phyloP scores from a whole-genome alignment of 2,113 vertebrate genomes.

The Sorex fumeus region DNA sequence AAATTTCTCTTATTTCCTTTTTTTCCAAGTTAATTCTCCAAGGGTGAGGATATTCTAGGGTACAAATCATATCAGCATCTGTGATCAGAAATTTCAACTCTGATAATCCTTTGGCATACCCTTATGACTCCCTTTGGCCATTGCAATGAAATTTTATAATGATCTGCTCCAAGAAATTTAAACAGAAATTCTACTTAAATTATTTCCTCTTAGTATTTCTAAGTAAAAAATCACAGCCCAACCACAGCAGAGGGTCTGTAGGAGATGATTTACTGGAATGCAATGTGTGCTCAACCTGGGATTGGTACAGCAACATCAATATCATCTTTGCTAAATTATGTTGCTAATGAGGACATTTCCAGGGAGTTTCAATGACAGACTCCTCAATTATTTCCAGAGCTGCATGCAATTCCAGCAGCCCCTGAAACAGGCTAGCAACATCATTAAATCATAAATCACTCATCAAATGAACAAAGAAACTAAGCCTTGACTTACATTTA shows the following conservation, averaged over 20 bases:
- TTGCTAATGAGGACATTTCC: slow-evolving; percentile 19
- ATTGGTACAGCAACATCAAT: background rate
- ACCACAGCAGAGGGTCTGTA: background rate
- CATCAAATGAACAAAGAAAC: background rate
- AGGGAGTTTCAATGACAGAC: slow-evolving; percentile 9
- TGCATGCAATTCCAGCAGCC: background rate
- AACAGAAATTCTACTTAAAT: background rate
- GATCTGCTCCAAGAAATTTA: background rate
- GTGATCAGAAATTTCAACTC: background rate
- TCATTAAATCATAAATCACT: slow-evolving; percentile 2
- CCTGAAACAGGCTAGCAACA: slow-evolving; percentile 21
- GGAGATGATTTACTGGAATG: background rate
- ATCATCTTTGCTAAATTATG: background rate
- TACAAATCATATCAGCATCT: background rate
- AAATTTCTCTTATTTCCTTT: background rate
- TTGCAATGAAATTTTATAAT: slow-evolving; percentile 18
- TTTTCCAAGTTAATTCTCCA: background rate
- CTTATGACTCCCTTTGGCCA: background rate
- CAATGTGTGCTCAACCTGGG: background rate
- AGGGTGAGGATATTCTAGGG: background rate
- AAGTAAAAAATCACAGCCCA: background rate
- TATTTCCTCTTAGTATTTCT: background rate
- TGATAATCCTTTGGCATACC: background rate
- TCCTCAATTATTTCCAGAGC: slow-evolving; percentile 19
- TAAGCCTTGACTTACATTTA: slow-evolving; percentile 5